Evolutionary conservation across 2,113 vertebrate genomes (phyloP).

Genomic region (Notothenia coriiceps): DNA sequence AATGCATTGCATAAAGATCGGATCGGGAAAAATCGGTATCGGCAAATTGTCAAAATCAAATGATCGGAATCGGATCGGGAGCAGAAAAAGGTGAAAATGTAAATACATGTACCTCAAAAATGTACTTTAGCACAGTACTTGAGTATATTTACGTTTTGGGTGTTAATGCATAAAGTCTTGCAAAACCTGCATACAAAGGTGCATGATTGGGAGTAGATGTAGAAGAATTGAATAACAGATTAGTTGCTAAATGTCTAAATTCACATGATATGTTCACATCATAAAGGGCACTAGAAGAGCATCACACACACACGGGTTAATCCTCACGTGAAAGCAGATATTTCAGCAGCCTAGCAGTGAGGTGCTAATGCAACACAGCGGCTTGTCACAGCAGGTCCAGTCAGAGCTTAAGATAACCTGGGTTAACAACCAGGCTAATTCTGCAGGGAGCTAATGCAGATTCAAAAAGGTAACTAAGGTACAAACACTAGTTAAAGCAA

Average conservation of each 20-base stretch:
- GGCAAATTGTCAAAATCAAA: too few relatives aligned
- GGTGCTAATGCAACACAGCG: slow-evolving; percentile 47
- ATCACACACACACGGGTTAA: slow-evolving; percentile 1
- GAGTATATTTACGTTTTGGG: background rate
- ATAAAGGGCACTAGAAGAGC: background rate
- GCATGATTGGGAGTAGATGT: too few relatives aligned
- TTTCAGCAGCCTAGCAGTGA: slow-evolving; percentile 17
- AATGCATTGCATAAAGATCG: too few relatives aligned
- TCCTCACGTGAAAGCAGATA: slow-evolving; percentile 43
- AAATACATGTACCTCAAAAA: too few relatives aligned
- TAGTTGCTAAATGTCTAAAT: background rate
- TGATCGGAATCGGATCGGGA: too few relatives aligned
- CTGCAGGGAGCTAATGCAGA: slow-evolving; percentile 33
- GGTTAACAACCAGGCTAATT: slow-evolving; percentile 62
- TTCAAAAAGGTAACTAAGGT: slow-evolving; percentile 48
- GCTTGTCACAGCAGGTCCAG: slow-evolving; percentile 69
- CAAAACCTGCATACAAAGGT: background rate
- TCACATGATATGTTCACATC: background rate
- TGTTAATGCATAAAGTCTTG: slow-evolving; percentile 8
- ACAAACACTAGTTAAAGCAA: slow-evolving; percentile 35
- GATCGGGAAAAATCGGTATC: too few relatives aligned
- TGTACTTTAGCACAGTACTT: too few relatives aligned
- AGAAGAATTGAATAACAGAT: background rate
- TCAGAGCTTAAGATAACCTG: slow-evolving; percentile 51
- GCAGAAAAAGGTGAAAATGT: too few relatives aligned